A percentile compares a stretch with the other conserved stretches of the same genome.
Evolutionary conservation across 1,140 invertebrate genomes (phyloP).

Genomic region (Heliconius hermathena): DNA sequence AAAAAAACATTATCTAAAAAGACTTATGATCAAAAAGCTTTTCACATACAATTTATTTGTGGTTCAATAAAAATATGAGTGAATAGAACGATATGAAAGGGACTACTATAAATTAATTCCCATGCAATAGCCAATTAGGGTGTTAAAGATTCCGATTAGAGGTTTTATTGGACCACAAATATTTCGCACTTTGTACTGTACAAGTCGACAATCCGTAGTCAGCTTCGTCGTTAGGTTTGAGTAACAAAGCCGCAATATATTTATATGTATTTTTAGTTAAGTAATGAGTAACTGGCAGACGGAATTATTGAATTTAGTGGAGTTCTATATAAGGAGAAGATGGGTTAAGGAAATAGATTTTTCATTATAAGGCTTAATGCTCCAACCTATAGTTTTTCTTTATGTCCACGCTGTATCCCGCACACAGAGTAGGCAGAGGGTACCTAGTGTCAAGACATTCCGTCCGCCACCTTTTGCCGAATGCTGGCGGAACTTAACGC

Average conservation of each 20-base stretch:
- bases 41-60: neutral
- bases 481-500: no score
- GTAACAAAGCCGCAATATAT: neutral
- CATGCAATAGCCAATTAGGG: conserved; percentile 50
- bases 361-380: no score
- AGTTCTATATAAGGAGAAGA: no score
- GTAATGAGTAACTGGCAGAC: no score
- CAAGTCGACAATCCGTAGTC: conserved; percentile 7
- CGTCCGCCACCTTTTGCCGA: no score
- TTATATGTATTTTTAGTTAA: no score
- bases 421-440: no score
- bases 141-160: conserved; percentile 50
- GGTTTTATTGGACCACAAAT: conserved; percentile 38
- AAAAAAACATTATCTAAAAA: neutral
- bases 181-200: conserved; percentile 44
- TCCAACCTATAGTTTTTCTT: no score
- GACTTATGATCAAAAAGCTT: neutral
- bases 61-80: conserved; percentile 21
- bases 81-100: conserved; percentile 31
- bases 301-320: no score
- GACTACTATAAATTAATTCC: conserved; percentile 42
- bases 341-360: no score
- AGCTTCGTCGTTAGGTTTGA: neutral
- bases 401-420: no score
- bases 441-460: no score